Percentiles rank a stretch among this genome's conserved stretches.
phyloP scores from a whole-genome alignment of 2,797 vertebrate genomes.

The Cossypha niveicapilla region DNA sequence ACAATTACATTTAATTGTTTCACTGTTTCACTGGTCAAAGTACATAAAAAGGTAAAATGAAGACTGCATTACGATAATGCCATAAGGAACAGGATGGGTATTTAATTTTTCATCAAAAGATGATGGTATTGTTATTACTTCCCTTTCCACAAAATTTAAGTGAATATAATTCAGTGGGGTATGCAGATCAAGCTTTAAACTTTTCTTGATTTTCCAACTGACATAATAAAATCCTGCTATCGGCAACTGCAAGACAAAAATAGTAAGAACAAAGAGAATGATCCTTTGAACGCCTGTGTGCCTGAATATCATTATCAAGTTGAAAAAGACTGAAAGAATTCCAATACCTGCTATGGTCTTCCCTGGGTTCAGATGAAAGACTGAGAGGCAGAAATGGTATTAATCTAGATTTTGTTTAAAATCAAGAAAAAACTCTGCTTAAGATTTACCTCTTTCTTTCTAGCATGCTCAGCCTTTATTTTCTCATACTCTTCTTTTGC shows the following conservation, averaged over 20 bases:
- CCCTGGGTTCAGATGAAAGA: background rate
- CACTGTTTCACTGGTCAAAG: background rate
- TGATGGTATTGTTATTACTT: background rate
- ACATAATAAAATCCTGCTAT: background rate
- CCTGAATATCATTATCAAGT: background rate
- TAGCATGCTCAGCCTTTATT: slow-evolving; percentile 74
- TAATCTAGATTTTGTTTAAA: background rate
- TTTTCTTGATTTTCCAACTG: background rate
- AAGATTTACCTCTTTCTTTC: slow-evolving; percentile 84
- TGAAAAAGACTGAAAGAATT: background rate
- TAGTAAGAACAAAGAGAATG: background rate
- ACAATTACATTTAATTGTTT: background rate
- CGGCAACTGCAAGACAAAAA: background rate
- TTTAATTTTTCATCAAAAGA: background rate
- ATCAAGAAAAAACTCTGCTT: background rate
- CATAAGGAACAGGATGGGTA: background rate
- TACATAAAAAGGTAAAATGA: background rate
- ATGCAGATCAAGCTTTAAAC: background rate
- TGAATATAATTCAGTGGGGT: background rate
- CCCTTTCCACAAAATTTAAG: background rate
- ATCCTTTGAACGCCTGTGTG: background rate
- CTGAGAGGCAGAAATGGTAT: background rate
- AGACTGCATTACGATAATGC: background rate
- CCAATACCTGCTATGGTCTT: background rate
- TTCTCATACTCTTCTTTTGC: slow-evolving; percentile 88